Base-by-base conservation (phyloP, 2,888 invertebrate species). In the Unio delphinus region DNA sequence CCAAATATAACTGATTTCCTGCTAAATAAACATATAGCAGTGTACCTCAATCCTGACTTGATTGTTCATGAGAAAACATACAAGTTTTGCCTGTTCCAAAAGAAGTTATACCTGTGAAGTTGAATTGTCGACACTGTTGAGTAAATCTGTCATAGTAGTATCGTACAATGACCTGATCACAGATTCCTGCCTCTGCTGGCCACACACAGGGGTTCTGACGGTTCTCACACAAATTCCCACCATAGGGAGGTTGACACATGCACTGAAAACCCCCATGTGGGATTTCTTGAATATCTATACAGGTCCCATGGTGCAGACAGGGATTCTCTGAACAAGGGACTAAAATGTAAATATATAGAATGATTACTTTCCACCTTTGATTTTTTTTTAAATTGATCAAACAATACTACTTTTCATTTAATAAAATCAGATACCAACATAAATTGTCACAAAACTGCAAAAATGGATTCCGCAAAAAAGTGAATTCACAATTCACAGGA, bases 191-290 rank as follows among this genome's bases (percentile, higher is more conserved):
- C 45, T 86, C 83, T 18, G 71, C 73, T 17, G 83, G 85, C 82
- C 83, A 85, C 8, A 83, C 83, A 75, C 84, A 84, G 15, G 87
- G 86, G 74, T 86, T 86, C 65, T 79, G 80, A 64, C 84, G 73
- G 23, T 72, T 66, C 61, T 86, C 83, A 79, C 86, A 87, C 55
- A 67, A 76, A 23, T 74, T 73, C 18, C 87, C 87, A 68, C 81
- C 81, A 77, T 76, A 87, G 1, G 85, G 86, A 20, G 82, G 73
- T 58, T 78, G 81, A 70, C 86, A 87, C 26, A 79, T 63, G 77
- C 87, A 87, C 65, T 78, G 75, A 74, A 80, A 85, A 26, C 73
- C 76, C 2, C 70, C 72, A 8, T 28, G 20, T 8, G 58, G 67
- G n/a, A 70, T 69, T 30, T 72, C 70, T 23, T 75, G 72, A 60